phyloP scores from a whole-genome alignment of 2,113 vertebrate species.

The Fregetta grallaria region DNA sequence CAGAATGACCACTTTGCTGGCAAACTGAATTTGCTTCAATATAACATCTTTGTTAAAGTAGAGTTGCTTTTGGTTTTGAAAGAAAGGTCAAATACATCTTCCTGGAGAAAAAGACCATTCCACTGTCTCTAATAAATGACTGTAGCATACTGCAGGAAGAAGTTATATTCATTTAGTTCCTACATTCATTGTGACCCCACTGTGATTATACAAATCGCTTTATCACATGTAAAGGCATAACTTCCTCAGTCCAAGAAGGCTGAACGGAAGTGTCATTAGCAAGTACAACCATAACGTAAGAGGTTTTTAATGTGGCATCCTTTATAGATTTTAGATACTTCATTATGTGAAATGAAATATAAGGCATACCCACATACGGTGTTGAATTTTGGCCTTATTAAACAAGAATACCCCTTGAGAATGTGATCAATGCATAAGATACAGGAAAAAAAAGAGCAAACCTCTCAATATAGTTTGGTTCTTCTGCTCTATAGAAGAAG shows the following conservation, averaged over 20 bases:
- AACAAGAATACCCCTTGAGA: background rate
- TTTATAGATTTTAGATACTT: background rate
- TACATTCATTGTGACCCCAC: background rate
- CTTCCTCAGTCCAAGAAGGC: background rate
- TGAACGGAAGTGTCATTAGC: background rate
- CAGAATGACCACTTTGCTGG: background rate
- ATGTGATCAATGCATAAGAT: background rate
- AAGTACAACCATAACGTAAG: background rate
- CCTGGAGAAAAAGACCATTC: background rate
- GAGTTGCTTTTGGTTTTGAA: background rate
- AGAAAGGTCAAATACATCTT: background rate
- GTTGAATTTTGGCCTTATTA: background rate
- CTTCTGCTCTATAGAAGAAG: background rate
- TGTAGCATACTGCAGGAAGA: background rate
- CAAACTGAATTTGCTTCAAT: background rate
- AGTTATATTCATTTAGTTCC: background rate
- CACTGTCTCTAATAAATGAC: background rate
- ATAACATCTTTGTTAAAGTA: background rate
- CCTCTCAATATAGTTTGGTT: background rate
- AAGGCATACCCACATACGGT: background rate
- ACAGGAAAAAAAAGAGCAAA: background rate
- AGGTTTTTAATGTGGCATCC: background rate
- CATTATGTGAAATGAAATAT: background rate
- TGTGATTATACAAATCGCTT: background rate
- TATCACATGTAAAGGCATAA: background rate